Conservation (phyloP, 2,113 vertebrate genomes). For the Rhynchomys soricoides region DNA sequence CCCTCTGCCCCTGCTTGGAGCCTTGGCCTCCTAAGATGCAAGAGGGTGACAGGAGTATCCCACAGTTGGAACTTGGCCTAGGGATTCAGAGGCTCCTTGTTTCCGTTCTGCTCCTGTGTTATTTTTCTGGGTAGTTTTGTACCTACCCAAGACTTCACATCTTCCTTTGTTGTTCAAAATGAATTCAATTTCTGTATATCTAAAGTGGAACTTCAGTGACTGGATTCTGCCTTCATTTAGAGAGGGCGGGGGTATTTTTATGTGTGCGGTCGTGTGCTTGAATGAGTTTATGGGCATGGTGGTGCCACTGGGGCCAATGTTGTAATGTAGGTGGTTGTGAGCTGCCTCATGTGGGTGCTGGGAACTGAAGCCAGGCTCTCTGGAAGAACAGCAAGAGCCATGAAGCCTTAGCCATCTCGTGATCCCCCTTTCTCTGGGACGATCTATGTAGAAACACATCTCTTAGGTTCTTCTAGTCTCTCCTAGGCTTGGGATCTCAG, state of each 20-base stretch:
- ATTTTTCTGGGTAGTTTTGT: neutral
- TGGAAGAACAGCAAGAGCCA: neutral
- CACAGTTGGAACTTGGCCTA: accelerated
- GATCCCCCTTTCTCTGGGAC: neutral
- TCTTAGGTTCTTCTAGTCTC: neutral
- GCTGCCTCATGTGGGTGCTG: neutral
- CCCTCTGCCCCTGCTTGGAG: neutral
- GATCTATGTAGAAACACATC: too few species aligned
- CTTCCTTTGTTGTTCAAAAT: neutral
- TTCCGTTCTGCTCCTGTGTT: neutral
- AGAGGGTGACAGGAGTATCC: neutral
- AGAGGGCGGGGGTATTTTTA: neutral
- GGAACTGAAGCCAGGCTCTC: neutral
- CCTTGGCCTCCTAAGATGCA: neutral
- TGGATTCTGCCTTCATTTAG: neutral
- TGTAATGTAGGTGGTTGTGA: neutral
- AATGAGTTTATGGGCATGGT: neutral
- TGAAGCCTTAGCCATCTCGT: neutral
- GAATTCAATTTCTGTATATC: neutral
- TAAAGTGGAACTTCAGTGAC: neutral
- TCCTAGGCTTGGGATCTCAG: neutral
- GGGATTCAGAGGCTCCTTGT: neutral
- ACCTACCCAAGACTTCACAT: neutral
- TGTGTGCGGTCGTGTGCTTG: neutral
- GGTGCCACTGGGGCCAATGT: too few species aligned